Evolutionary conservation across 2,888 invertebrate species (phyloP), one percentile per base, ranked within the genome.

Genomic region (Cataglyphis rosenhaueri): DNA sequence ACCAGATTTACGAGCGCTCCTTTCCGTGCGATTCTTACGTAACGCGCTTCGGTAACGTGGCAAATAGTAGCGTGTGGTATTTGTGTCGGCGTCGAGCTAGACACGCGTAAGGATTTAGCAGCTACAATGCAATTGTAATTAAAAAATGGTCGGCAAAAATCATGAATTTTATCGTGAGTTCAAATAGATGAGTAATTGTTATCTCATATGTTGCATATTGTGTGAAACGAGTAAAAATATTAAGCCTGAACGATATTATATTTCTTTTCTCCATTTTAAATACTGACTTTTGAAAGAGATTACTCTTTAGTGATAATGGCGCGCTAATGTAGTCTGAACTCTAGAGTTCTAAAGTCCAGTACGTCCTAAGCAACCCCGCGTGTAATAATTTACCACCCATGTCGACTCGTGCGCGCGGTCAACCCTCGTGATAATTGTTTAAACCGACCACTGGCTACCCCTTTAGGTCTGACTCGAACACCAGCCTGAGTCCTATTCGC

Each of bases 381-480:
- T 83, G 93, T 92, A 89, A 94, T 94, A 94, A 94, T 92, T 94
- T 93, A 94, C 92, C 93, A 92, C 93, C 93, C 93, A 90, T 91
- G 92, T 92, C 92, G 91, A 92, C 91, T 92, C 89, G 87, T 89
- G 88, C 89, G 88, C 88, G 89, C 89, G 88, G 88, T 83, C 90
- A 91, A 92, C 93, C 93, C 93, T 93, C 90, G 94, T 93, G 94
- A 94, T 94, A 94, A 94, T 94, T 94, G 94, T 94, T 94, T 94
- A 94, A 94, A 94, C 92, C 92, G 93, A 93, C 93, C 93, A 91
- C 92, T 92, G 92, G 92, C 90, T 91, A 91, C 89, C 92, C 93
- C 91, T 92, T 92, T 89, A 91, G 90, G 90, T 90, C 91, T 90
- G 88, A 90, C 91, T 91, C 91, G 87, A 89, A 90, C 86, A 82